Evolutionary conservation across 2,797 vertebrate genomes (phyloP).

Genomic region (Poecile montanus): DNA sequence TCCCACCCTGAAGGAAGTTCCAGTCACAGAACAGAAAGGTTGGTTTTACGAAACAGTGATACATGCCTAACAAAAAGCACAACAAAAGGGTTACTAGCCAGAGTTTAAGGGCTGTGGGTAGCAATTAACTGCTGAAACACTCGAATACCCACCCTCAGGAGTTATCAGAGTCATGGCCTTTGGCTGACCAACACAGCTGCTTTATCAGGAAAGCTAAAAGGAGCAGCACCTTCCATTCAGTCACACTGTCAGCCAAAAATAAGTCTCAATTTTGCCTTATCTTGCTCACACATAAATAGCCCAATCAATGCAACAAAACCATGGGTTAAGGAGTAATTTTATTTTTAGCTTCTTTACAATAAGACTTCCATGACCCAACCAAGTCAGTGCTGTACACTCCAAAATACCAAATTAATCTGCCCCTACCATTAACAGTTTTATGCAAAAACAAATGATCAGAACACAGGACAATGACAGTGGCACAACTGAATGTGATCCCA

Average conservation of each 20-base stretch:
- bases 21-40: neutral
- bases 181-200: neutral
- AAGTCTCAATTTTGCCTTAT: neutral
- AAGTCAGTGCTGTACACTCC: neutral
- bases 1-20: neutral
- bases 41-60: neutral
- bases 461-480: neutral
- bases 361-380: neutral
- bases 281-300: neutral
- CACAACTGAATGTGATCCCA: neutral
- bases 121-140: neutral
- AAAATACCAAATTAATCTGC: neutral
- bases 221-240: neutral
- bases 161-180: neutral
- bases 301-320: neutral
- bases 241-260: conserved; percentile 21
- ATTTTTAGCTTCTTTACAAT: neutral
- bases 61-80: neutral
- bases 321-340: neutral
- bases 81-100: neutral
- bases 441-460: neutral
- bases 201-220: conserved; percentile 20
- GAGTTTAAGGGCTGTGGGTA: neutral
- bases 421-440: neutral
- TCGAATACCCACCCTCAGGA: neutral